Evolutionary conservation across 2,797 vertebrate species (phyloP).

Genomic region (Meda fulgida): DNA sequence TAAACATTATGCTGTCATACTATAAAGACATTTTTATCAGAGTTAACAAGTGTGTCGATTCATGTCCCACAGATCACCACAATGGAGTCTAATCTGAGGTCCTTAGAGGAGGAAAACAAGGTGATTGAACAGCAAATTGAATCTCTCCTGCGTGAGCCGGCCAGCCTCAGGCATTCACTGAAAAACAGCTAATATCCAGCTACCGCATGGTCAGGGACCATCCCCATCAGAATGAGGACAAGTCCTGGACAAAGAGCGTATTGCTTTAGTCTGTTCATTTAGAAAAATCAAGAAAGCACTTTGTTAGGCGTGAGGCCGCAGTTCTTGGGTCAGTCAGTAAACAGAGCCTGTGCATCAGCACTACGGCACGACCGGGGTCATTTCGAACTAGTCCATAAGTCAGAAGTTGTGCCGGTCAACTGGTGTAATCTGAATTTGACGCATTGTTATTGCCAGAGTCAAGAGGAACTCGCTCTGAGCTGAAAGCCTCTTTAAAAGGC

Average conservation of each 20-base stretch:
- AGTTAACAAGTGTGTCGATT: slow-evolving; percentile 27
- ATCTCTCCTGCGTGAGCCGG: slow-evolving; percentile 97
- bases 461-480: background rate
- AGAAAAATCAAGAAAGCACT: slow-evolving; percentile 8
- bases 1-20: background rate
- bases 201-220: slow-evolving; percentile 93
- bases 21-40: background rate
- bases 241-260: slow-evolving; percentile 63
- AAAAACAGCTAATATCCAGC: slow-evolving; percentile 99
- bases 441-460: background rate
- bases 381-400: background rate
- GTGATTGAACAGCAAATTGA: slow-evolving; percentile 99
- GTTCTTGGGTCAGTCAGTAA: slow-evolving; percentile 49
- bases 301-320: slow-evolving; percentile 49
- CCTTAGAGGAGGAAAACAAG: slow-evolving; percentile 99
- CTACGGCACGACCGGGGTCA: slow-evolving; percentile 19
- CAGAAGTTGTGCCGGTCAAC: background rate
- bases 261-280: slow-evolving; percentile 48
- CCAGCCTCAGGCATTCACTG: slow-evolving; percentile 97
- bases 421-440: slow-evolving; percentile 2
- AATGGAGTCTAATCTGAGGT: slow-evolving; percentile 99
- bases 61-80: slow-evolving; percentile 89
- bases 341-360: background rate
- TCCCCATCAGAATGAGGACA: slow-evolving; percentile 80
- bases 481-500: background rate